Evolutionary conservation across 2,113 vertebrate genomes (phyloP).

Genomic region (Halichoerus grypus): DNA sequence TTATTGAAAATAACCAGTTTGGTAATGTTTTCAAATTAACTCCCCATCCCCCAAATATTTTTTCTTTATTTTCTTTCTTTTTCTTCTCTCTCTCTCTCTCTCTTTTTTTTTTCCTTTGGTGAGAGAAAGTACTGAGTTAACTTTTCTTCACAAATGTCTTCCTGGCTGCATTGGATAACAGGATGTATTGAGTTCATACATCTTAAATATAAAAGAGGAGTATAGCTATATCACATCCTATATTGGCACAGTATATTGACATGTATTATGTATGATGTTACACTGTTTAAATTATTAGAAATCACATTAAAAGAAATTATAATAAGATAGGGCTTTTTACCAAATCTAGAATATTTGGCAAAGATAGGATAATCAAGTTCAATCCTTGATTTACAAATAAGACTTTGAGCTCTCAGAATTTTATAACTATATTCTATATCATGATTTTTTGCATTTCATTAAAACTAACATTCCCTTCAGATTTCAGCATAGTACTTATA

Average conservation of each 20-base stretch:
- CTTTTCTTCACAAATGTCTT: conserved; percentile 79
- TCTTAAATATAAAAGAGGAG: conserved; percentile 83
- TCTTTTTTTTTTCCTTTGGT: not conserved
- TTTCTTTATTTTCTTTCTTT: not conserved
- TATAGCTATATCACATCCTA: conserved; percentile 80
- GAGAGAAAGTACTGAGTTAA: conserved; percentile 62
- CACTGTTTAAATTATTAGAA: conserved; percentile 87
- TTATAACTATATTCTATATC: conserved; percentile 75
- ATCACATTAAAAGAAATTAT: conserved; percentile 85
- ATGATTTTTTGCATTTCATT: conserved; percentile 81
- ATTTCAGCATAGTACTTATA: conserved; percentile 48
- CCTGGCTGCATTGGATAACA: conserved; percentile 82
- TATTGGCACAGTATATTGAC: conserved; percentile 84
- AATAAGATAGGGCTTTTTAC: conserved; percentile 85
- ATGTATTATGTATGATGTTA: conserved; percentile 86
- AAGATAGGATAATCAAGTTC: conserved; percentile 81
- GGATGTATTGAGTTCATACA: conserved; percentile 84
- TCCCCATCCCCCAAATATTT: not conserved
- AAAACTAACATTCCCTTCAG: conserved; percentile 72
- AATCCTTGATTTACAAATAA: conserved; percentile 84
- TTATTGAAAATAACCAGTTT: conserved; percentile 42
- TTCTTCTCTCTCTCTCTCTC: not conserved
- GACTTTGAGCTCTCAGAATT: conserved; percentile 75
- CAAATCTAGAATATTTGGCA: conserved; percentile 83
- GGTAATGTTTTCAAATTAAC: conserved; percentile 42